Percentiles rank a stretch among this genome's conserved stretches.
phyloP scores from a whole-genome alignment of 2,888 invertebrate species.

The Tanypteryx hageni region DNA sequence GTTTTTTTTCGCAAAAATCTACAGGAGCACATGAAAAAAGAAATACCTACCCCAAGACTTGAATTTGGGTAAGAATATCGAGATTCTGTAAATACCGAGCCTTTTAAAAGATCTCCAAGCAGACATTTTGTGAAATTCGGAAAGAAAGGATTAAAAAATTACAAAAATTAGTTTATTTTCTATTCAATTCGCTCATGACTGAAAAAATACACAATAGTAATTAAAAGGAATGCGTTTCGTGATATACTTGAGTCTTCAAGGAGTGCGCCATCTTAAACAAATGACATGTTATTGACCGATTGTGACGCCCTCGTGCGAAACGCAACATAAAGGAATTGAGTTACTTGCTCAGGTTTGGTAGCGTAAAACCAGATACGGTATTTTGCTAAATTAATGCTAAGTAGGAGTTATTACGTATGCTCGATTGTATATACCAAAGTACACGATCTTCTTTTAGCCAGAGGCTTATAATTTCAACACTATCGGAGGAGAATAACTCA shows the following conservation, averaged over 20 bases:
- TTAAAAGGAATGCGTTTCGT: not conserved
- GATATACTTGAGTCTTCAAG: not conserved
- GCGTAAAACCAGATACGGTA: too few species aligned
- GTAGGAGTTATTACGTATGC: too few species aligned
- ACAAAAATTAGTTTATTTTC: too few species aligned
- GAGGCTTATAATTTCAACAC: too few species aligned
- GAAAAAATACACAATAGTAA: not conserved
- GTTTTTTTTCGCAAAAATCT: not conserved
- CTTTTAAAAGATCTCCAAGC: not conserved
- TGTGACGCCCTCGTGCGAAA: not conserved
- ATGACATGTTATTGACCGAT: not conserved
- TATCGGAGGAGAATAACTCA: too few species aligned
- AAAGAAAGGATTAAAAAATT: too few species aligned
- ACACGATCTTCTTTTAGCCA: too few species aligned
- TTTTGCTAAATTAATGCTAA: too few species aligned
- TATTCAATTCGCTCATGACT: too few species aligned
- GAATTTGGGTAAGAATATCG: not conserved
- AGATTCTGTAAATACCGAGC: not conserved
- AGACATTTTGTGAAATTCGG: not conserved
- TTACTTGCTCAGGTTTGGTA: not conserved
- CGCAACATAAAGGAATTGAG: not conserved
- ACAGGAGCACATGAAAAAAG: not conserved
- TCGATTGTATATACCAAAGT: too few species aligned
- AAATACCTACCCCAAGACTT: not conserved
- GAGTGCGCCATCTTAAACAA: not conserved